A percentile compares a stretch with the other conserved stretches of the same genome.
Conservation (phyloP, 2,113 vertebrate genomes). For the Scartelaos histophorus region DNA sequence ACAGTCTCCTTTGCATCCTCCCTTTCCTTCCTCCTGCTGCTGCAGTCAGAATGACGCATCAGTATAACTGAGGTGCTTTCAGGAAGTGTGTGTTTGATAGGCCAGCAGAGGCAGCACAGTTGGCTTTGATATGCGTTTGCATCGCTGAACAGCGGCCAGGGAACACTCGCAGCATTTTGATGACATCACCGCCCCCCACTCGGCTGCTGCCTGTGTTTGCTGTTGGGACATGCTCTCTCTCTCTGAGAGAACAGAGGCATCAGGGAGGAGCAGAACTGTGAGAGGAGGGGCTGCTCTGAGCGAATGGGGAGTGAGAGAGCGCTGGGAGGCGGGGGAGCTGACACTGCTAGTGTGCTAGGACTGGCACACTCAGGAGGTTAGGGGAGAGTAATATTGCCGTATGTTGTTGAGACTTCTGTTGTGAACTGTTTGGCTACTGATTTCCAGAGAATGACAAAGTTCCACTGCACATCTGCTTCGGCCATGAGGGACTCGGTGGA, state of each 20-base stretch:
- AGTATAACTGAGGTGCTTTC: conserved; percentile 65
- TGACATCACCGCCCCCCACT: conserved; percentile 72
- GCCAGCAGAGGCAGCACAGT: conserved; percentile 61
- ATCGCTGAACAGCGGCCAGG: conserved; percentile 72
- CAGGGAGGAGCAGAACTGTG: conserved; percentile 63
- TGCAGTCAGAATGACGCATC: conserved; percentile 79
- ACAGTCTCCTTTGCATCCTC: conserved; percentile 32
- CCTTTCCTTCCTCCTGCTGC: conserved; percentile 53
- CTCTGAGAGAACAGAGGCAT: conserved; percentile 55
- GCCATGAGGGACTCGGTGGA: conserved; percentile 55
- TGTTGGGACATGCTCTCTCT: conserved; percentile 58
- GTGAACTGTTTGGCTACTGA: conserved; percentile 42
- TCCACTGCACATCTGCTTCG: conserved; percentile 22
- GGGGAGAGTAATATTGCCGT: conserved; percentile 65
- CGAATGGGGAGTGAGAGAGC: conserved; percentile 64
- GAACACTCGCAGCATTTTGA: conserved; percentile 77
- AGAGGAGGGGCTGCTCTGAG: conserved; percentile 70
- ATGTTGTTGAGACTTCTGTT: conserved; percentile 61
- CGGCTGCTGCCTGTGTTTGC: conserved; percentile 50
- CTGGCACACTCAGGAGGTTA: conserved; percentile 69
- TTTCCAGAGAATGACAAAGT: conserved; percentile 46
- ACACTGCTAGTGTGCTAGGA: conserved; percentile 66
- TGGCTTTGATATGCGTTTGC: conserved; percentile 66
- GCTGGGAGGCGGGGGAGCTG: conserved; percentile 55
- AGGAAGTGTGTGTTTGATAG: conserved; percentile 74